These are phyloP conservation scores for Paralichthys olivaceus DNA, from an alignment of 2,113 vertebrate genomes.

Conservation along the genomic window DNA sequence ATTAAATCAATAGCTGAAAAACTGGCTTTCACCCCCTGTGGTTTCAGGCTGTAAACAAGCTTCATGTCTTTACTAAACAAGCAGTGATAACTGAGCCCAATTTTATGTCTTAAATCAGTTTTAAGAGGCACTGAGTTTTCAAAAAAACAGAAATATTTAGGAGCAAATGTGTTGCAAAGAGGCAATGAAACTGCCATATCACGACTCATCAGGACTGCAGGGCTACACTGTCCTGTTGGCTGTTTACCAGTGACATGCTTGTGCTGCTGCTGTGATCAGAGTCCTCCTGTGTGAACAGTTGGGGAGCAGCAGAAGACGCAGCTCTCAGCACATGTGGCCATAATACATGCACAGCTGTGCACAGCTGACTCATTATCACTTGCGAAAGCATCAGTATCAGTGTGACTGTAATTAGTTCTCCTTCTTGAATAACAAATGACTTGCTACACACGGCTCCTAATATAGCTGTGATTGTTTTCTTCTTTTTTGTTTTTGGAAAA, in stretches of 20 bases:
- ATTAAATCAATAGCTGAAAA: slow-evolving; percentile 46
- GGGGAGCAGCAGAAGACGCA: slow-evolving; percentile 48
- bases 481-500: slow-evolving; percentile 2
- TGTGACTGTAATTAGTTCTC: slow-evolving; percentile 52
- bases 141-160: not conserved
- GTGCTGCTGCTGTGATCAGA: slow-evolving; percentile 53
- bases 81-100: not conserved
- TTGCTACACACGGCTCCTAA: not conserved
- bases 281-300: slow-evolving; percentile 42
- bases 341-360: slow-evolving; percentile 68
- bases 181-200: slow-evolving; percentile 8
- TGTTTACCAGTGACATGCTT: slow-evolving; percentile 26
- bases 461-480: slow-evolving; percentile 8
- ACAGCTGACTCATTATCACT: slow-evolving; percentile 66
- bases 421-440: slow-evolving; percentile 42
- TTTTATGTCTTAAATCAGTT: slow-evolving; percentile 29
- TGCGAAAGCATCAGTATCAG: slow-evolving; percentile 47
- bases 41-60: slow-evolving; percentile 16
- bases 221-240: slow-evolving; percentile 9
- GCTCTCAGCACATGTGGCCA: slow-evolving; percentile 61
- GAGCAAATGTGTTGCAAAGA: slow-evolving; percentile 6
- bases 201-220: slow-evolving; percentile 4
- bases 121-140: not conserved
- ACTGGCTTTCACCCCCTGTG: not conserved
- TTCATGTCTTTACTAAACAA: slow-evolving; percentile 25